A percentile compares a stretch with the other conserved stretches of the same genome.
These are phyloP conservation scores for Percopsis transmontana DNA, from an alignment of 2,113 vertebrate genomes.

Conservation along the genomic window DNA sequence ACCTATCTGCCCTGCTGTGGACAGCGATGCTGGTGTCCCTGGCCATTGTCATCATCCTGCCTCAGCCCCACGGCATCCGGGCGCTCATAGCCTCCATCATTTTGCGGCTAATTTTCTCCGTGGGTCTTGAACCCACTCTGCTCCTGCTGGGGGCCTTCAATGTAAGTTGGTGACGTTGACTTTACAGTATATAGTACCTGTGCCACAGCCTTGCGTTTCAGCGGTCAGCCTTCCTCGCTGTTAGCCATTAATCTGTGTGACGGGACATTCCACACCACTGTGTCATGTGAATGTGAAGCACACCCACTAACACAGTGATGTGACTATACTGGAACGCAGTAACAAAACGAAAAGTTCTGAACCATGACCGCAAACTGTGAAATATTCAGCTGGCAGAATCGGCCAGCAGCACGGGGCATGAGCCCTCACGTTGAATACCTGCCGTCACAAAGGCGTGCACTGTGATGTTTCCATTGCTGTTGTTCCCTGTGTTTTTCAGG, in stretches of 20 bases:
- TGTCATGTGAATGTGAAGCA: slow-evolving; percentile 21
- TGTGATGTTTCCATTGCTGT: neutral
- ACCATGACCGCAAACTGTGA: neutral
- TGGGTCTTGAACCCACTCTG: slow-evolving; percentile 92
- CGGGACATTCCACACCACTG: slow-evolving; percentile 27
- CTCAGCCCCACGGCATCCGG: slow-evolving; percentile 95
- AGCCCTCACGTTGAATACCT: too few relatives aligned
- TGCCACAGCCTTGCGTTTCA: neutral
- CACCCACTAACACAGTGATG: neutral
- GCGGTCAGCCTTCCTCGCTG: neutral
- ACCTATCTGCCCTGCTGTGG: slow-evolving; percentile 94
- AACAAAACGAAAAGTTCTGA: neutral
- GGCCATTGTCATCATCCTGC: slow-evolving; percentile 92
- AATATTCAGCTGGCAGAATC: too few relatives aligned
- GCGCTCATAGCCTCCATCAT: slow-evolving; percentile 95
- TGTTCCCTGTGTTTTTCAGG: slow-evolving; percentile 69
- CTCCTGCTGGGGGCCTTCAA: slow-evolving; percentile 95
- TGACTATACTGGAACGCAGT: neutral
- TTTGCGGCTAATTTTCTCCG: slow-evolving; percentile 93
- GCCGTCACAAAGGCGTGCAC: neutral
- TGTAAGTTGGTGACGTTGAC: slow-evolving; percentile 76
- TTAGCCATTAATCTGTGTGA: slow-evolving; percentile 14
- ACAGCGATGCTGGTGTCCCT: slow-evolving; percentile 92
- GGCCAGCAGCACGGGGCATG: too few relatives aligned
- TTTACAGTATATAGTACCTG: too few relatives aligned